phyloP scores from a whole-genome alignment of 2,888 invertebrate genomes.

The Drosophila greeni region DNA sequence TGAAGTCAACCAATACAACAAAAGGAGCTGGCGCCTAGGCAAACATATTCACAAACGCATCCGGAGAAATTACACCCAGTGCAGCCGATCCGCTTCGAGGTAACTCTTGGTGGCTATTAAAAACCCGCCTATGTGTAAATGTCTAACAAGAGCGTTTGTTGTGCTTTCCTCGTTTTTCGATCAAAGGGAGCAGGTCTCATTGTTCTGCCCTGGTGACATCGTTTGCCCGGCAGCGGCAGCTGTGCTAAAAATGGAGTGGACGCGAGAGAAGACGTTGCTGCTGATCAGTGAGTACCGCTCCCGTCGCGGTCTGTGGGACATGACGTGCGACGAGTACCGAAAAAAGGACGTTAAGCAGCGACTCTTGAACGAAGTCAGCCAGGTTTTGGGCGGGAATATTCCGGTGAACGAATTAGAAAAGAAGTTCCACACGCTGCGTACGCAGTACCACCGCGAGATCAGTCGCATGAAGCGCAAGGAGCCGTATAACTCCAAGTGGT shows the following conservation, averaged over 20 bases:
- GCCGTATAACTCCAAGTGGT: conserved; percentile 81
- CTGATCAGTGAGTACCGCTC: conserved; percentile 77
- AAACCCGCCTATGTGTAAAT: conserved; percentile 17
- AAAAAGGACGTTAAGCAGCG: conserved; percentile 78
- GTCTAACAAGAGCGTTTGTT: conserved; percentile 22
- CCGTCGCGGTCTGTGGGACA: conserved; percentile 78
- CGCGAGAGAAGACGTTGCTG: conserved; percentile 77
- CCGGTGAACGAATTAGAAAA: conserved; percentile 80
- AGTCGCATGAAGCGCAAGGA: conserved; percentile 81
- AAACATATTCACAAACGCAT: too few relatives aligned
- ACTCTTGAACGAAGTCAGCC: conserved; percentile 75
- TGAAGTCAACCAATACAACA: neutral
- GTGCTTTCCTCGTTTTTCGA: conserved; percentile 30
- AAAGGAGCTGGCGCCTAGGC: neutral
- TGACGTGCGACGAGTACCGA: conserved; percentile 79
- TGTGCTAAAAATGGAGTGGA: conserved; percentile 78
- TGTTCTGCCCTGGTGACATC: conserved; percentile 62
- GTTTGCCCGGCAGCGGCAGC: conserved; percentile 52
- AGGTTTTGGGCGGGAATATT: conserved; percentile 75
- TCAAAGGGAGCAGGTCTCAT: conserved; percentile 63
- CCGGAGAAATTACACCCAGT: conserved; percentile 1
- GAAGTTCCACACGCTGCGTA: conserved; percentile 82
- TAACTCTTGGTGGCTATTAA: conserved; percentile 46
- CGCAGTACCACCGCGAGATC: conserved; percentile 82
- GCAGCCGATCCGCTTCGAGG: conserved; percentile 27